A percentile compares a stretch with the other conserved stretches of the same genome.
These are phyloP conservation scores for Nipponacmea schrenckii DNA, from an alignment of 2,888 invertebrate genomes.

Conservation along the genomic window DNA sequence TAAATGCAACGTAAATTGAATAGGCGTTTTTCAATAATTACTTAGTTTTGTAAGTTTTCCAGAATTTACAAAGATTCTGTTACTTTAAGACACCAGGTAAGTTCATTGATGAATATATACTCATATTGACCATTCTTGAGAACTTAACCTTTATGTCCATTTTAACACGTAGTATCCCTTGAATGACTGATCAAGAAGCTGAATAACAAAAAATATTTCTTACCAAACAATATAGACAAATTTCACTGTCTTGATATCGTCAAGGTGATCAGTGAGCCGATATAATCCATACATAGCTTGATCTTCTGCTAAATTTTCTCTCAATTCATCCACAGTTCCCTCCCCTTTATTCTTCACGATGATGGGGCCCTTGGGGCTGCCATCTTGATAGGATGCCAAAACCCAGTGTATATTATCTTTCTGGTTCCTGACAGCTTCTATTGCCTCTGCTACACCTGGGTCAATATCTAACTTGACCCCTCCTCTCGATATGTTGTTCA, in stretches of 20 bases:
- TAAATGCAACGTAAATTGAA: not conserved
- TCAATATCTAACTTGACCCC: constrained; percentile 49
- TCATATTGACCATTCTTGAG: too few relatives aligned
- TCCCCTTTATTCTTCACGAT: constrained; percentile 43
- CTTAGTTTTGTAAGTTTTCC: too few relatives aligned
- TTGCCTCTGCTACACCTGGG: constrained; percentile 37
- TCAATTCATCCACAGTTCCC: constrained; percentile 53
- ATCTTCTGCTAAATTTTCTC: constrained; percentile 43
- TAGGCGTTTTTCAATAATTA: too few relatives aligned
- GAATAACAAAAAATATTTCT: constrained; percentile 23
- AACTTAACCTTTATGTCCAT: too few relatives aligned
- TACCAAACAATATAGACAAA: constrained; percentile 66
- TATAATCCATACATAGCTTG: constrained; percentile 61
- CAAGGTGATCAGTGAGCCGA: constrained; percentile 57
- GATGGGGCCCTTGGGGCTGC: constrained; percentile 51
- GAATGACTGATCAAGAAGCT: too few relatives aligned
- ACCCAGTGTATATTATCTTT: constrained; percentile 45
- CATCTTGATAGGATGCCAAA: constrained; percentile 46
- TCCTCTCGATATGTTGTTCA: constrained; percentile 48
- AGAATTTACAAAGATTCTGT: too few relatives aligned
- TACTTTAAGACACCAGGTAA: too few relatives aligned
- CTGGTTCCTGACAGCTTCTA: constrained; percentile 51
- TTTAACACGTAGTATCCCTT: too few relatives aligned
- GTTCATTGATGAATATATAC: too few relatives aligned
- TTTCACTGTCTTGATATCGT: constrained; percentile 63